Percentiles rank a stretch among this genome's conserved stretches.
Evolutionary conservation across 53 echinoderm and acorn worm genomes (phyloP).

Genomic region (Glandiceps talaboti): DNA sequence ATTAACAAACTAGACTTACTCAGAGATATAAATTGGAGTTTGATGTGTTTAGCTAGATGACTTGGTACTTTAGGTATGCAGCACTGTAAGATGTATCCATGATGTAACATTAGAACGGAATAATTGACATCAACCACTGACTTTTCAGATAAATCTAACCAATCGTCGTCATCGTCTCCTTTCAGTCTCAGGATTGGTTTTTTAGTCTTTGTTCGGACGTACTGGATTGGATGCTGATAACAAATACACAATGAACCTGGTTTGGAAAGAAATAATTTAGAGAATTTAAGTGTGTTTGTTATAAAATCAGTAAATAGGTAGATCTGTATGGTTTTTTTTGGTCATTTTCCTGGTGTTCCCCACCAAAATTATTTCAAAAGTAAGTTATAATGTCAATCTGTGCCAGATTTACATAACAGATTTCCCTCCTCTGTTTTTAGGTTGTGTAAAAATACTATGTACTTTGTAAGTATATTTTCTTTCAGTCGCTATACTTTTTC

Average conservation of each 20-base stretch:
- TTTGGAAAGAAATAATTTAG: too few species aligned
- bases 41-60: constrained; percentile 32
- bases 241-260: constrained; percentile 63
- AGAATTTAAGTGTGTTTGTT: too few species aligned
- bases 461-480: too few species aligned
- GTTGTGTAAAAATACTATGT: too few species aligned
- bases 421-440: too few species aligned
- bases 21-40: constrained; percentile 53
- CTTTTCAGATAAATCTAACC: neutral
- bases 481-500: too few species aligned
- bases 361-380: too few species aligned
- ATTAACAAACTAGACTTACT: constrained; percentile 22
- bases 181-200: neutral
- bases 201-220: neutral
- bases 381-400: too few species aligned
- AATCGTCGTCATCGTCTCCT: neutral
- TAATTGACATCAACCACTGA: constrained; percentile 61
- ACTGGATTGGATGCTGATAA: constrained; percentile 59
- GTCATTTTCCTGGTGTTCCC: too few species aligned
- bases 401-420: too few species aligned
- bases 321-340: too few species aligned
- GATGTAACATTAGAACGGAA: constrained; percentile 70
- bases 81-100: constrained; percentile 49
- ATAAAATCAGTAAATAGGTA: too few species aligned
- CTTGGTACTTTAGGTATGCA: constrained; percentile 43